Conservation (phyloP, 2,888 invertebrate species). For the Agonopterix subpropinquella region DNA sequence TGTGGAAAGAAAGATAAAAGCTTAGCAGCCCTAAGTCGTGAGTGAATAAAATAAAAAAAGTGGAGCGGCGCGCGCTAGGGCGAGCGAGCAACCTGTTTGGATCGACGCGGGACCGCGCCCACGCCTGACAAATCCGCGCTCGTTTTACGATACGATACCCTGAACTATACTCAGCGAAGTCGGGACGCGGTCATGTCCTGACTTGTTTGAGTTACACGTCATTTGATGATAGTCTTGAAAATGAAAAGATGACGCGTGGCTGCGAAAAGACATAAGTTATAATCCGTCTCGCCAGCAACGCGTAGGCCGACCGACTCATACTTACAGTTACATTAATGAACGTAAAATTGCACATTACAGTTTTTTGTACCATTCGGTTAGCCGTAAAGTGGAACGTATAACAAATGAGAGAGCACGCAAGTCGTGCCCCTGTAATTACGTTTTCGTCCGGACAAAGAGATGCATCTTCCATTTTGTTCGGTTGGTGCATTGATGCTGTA, state of each 20-base stretch:
- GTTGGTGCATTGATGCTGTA: constrained; percentile 28
- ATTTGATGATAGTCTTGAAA: not conserved
- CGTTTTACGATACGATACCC: constrained; percentile 25
- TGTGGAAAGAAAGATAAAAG: constrained; percentile 18
- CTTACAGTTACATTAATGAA: constrained; percentile 3
- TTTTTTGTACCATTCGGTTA: constrained; percentile 1
- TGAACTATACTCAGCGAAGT: constrained; percentile 15
- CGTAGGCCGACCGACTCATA: constrained; percentile 25
- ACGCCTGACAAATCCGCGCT: constrained; percentile 69
- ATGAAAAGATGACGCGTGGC: too few species aligned
- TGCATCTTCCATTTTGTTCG: constrained; percentile 20
- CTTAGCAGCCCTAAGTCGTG: constrained; percentile 45
- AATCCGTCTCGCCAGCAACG: constrained; percentile 15
- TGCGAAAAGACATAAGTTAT: constrained; percentile 13
- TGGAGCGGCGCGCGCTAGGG: constrained; percentile 45
- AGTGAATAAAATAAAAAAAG: constrained; percentile 56
- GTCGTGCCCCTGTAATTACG: constrained; percentile 28
- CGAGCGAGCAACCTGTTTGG: constrained; percentile 66
- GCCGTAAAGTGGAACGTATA: constrained; percentile 1
- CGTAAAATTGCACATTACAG: constrained; percentile 8
- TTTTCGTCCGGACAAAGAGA: constrained; percentile 23
- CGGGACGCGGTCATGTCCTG: constrained; percentile 47
- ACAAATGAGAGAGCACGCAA: constrained; percentile 5
- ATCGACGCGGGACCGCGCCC: constrained; percentile 49
- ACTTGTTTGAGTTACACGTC: constrained; percentile 37